Conservation (phyloP, 2,888 invertebrate genomes). For the Limnephilus lunatus region DNA sequence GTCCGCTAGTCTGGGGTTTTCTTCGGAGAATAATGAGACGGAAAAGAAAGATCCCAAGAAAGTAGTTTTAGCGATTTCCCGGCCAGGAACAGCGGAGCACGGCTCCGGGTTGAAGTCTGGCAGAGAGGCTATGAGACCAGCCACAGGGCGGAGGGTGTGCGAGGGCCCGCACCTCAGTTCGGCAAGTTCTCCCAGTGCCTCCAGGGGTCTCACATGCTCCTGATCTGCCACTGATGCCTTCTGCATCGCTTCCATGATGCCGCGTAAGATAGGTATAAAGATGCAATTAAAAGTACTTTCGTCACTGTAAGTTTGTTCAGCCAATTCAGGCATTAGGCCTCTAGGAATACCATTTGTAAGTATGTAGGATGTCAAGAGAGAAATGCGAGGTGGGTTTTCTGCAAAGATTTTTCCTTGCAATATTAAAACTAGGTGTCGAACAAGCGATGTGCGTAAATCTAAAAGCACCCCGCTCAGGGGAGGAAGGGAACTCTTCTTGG, state of each 20-base stretch:
- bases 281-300: conserved; percentile 78
- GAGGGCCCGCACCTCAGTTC: conserved; percentile 85
- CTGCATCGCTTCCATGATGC: conserved; percentile 83
- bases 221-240: conserved; percentile 84
- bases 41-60: conserved; percentile 95
- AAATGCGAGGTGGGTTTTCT: conserved; percentile 73
- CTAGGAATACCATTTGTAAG: conserved; percentile 84
- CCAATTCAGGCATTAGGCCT: conserved; percentile 84
- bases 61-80: conserved; percentile 91
- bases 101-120: conserved; percentile 86
- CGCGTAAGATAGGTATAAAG: conserved; percentile 83
- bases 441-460: conserved; percentile 75
- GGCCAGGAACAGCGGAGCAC: conserved; percentile 86
- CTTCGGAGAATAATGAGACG: conserved; percentile 95
- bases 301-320: conserved; percentile 80
- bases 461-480: conserved; percentile 83
- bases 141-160: conserved; percentile 86
- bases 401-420: conserved; percentile 77
- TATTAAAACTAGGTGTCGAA: conserved; percentile 79
- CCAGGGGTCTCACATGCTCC: conserved; percentile 82
- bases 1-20: conserved; percentile 92
- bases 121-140: conserved; percentile 81
- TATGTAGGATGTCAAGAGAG: conserved; percentile 83
- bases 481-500: conserved; percentile 86
- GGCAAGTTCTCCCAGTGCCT: conserved; percentile 87